phyloP scores from a whole-genome alignment of 2,888 invertebrate species.

The Protonemura montana region DNA sequence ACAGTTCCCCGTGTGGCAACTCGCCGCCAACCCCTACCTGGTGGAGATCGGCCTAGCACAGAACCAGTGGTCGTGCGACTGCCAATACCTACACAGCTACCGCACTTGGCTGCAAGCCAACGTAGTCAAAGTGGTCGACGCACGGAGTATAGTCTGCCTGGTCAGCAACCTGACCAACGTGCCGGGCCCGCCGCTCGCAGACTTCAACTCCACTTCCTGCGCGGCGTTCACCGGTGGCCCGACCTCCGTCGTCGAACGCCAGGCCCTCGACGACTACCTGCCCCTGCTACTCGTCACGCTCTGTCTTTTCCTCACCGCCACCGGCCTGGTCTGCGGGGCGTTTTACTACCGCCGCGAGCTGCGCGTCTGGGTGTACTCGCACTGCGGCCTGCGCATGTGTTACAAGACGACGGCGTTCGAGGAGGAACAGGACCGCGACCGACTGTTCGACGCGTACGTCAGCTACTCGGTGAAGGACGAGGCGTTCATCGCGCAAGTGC shows the following conservation, averaged over 20 bases:
- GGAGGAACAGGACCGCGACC: constrained; percentile 76
- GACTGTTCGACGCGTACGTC: constrained; percentile 93
- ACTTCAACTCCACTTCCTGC: constrained; percentile 82
- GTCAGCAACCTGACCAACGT: constrained; percentile 77
- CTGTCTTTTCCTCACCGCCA: constrained; percentile 78
- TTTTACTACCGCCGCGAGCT: constrained; percentile 84
- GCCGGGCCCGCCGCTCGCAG: constrained; percentile 74
- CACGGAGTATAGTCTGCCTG: constrained; percentile 77
- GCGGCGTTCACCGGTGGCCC: constrained; percentile 76
- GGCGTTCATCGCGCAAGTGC: constrained; percentile 86
- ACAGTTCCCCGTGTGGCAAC: constrained; percentile 86
- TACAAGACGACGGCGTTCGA: constrained; percentile 83
- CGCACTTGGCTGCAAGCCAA: constrained; percentile 81
- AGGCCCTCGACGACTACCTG: constrained; percentile 82
- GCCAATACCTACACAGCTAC: constrained; percentile 81
- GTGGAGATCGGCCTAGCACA: constrained; percentile 84
- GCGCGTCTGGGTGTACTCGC: constrained; percentile 85
- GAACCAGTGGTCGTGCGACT: constrained; percentile 93
- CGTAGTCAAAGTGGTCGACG: constrained; percentile 82
- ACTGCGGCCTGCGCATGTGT: constrained; percentile 85
- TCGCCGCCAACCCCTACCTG: constrained; percentile 82
- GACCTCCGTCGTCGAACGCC: constrained; percentile 69
- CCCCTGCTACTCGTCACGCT: constrained; percentile 80
- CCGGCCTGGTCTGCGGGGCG: constrained; percentile 77
- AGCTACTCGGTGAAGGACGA: constrained; percentile 95